phyloP scores from a whole-genome alignment of 2,888 invertebrate species.

The Phortica okadai region DNA sequence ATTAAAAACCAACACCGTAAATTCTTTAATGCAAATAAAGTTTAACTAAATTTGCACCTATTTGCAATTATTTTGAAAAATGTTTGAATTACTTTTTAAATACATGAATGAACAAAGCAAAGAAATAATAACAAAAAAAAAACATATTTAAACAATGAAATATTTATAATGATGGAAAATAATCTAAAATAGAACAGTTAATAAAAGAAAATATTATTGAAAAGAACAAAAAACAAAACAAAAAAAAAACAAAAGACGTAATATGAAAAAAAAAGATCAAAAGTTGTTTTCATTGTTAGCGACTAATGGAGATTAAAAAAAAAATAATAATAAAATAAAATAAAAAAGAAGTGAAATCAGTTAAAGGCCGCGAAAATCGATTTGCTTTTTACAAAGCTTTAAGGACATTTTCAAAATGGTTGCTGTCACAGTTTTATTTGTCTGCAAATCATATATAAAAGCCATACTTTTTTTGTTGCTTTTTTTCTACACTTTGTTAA shows the following conservation, averaged over 20 bases:
- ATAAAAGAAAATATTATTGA: constrained; percentile 34
- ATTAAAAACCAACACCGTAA: no score
- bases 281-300: constrained; percentile 1
- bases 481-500: constrained; percentile 10
- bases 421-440: constrained; percentile 37
- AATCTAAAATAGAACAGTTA: constrained; percentile 46
- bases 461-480: not conserved
- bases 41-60: not conserved
- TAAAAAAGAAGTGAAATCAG: not conserved
- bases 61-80: not conserved
- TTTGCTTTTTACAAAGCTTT: not conserved
- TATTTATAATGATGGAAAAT: constrained; percentile 39
- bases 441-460: constrained; percentile 20
- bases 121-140: constrained; percentile 30
- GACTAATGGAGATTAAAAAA: not conserved
- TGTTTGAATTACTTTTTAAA: constrained; percentile 7
- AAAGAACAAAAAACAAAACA: not conserved
- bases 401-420: constrained; percentile 15
- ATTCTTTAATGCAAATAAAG: not conserved
- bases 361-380: not conserved
- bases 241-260: constrained; percentile 13
- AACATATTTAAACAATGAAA: constrained; percentile 38
- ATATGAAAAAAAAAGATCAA: constrained; percentile 16
- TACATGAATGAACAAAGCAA: not conserved
- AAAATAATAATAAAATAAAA: not conserved